These are phyloP conservation scores for Gallinago undulata DNA, from an alignment of 2,113 vertebrate species.

Conservation along the genomic window DNA sequence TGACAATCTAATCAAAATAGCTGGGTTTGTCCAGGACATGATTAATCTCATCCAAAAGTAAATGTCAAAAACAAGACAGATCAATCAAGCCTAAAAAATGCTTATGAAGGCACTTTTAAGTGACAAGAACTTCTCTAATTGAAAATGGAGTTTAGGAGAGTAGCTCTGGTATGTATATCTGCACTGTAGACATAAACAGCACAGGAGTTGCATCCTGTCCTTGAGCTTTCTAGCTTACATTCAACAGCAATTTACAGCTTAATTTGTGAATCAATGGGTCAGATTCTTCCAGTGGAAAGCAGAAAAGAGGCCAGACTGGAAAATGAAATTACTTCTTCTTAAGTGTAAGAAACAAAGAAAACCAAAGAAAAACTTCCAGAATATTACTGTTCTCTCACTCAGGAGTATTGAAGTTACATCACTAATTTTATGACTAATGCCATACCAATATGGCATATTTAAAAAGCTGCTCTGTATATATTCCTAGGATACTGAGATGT, in stretches of 20 bases:
- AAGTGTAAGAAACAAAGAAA: neutral
- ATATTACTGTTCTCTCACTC: neutral
- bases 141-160: neutral
- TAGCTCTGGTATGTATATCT: neutral
- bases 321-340: neutral
- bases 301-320: neutral
- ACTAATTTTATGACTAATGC: neutral
- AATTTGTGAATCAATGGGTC: neutral
- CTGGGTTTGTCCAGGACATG: neutral
- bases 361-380: neutral
- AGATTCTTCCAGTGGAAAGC: neutral
- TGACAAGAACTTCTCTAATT: neutral
- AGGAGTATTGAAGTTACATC: neutral
- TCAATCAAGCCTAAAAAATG: neutral
- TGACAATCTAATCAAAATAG: neutral
- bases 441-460: neutral
- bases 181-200: neutral
- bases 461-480: neutral
- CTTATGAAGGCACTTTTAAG: neutral
- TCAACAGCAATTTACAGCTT: neutral
- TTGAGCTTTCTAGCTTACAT: neutral
- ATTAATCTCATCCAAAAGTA: neutral
- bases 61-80: neutral
- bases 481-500: neutral
- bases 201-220: neutral